phyloP scores from a whole-genome alignment of 2,888 invertebrate species.

The Pogonocherus hispidulus region DNA sequence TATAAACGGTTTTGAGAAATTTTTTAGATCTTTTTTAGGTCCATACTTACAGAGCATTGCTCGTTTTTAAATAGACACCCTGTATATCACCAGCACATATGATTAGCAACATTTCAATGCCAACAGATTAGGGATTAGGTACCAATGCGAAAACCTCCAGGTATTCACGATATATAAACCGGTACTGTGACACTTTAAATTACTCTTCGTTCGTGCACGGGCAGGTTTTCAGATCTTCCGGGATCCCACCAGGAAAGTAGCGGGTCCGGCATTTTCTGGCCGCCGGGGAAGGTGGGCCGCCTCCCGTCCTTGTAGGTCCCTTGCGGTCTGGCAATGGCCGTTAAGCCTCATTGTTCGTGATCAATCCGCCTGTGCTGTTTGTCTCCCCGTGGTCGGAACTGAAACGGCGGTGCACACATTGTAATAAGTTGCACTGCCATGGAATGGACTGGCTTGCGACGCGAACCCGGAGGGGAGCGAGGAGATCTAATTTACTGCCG shows the following conservation, averaged over 20 bases:
- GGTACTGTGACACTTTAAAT: neutral
- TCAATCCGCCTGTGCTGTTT: slow-evolving; percentile 34
- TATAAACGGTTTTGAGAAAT: too few species aligned
- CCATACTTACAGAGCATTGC: too few species aligned
- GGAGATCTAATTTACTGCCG: neutral
- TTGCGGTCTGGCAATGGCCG: slow-evolving; percentile 28
- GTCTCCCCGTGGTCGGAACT: slow-evolving; percentile 27
- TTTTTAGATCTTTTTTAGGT: too few species aligned
- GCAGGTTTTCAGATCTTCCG: neutral
- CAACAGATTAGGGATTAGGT: too few species aligned
- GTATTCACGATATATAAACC: neutral
- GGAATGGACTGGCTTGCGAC: neutral
- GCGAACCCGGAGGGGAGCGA: neutral
- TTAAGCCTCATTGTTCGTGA: slow-evolving; percentile 39
- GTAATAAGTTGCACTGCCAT: neutral
- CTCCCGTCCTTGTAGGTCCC: neutral
- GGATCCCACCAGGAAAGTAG: slow-evolving; percentile 7
- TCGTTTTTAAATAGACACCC: too few species aligned
- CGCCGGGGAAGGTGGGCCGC: slow-evolving; percentile 20
- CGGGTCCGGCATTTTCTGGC: slow-evolving; percentile 1
- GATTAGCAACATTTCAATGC: too few species aligned
- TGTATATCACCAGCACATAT: too few species aligned
- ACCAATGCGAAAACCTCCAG: too few species aligned
- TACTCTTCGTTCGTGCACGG: neutral
- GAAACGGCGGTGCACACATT: slow-evolving; percentile 8